phyloP scores from a whole-genome alignment of 2,113 vertebrate genomes.

The Gavialis gangeticus region DNA sequence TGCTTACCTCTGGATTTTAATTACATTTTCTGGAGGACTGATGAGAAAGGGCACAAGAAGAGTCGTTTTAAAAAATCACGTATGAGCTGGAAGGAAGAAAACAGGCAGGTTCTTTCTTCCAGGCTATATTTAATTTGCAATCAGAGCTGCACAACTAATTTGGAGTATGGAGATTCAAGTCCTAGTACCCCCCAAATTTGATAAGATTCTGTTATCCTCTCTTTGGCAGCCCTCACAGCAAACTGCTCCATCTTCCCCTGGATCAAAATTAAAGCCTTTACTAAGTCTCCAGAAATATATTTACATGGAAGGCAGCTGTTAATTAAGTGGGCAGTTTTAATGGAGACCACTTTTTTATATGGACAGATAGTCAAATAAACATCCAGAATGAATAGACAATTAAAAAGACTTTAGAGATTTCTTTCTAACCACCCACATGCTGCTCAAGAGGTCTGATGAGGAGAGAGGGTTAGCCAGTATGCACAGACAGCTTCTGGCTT shows the following conservation, averaged over 20 bases:
- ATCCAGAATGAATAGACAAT: too few species aligned
- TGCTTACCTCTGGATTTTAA: not conserved
- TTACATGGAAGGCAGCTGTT: not conserved
- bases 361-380: too few species aligned
- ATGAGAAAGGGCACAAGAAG: not conserved
- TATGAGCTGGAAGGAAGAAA: not conserved
- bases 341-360: too few species aligned
- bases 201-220: not conserved
- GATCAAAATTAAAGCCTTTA: not conserved
- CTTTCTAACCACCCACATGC: too few species aligned
- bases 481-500: conserved; percentile 3
- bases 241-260: not conserved
- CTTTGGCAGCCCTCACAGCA: not conserved
- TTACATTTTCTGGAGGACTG: not conserved
- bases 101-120: not conserved
- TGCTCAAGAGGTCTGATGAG: too few species aligned
- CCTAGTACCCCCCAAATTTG: not conserved
- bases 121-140: not conserved
- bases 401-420: too few species aligned
- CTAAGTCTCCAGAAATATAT: not conserved
- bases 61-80: not conserved
- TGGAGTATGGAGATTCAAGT: not conserved
- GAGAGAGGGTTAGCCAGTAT: not conserved
- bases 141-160: not conserved
- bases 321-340: too few species aligned